phyloP scores from a whole-genome alignment of 2,113 vertebrate genomes.

The Choloepus hoffmanni region DNA sequence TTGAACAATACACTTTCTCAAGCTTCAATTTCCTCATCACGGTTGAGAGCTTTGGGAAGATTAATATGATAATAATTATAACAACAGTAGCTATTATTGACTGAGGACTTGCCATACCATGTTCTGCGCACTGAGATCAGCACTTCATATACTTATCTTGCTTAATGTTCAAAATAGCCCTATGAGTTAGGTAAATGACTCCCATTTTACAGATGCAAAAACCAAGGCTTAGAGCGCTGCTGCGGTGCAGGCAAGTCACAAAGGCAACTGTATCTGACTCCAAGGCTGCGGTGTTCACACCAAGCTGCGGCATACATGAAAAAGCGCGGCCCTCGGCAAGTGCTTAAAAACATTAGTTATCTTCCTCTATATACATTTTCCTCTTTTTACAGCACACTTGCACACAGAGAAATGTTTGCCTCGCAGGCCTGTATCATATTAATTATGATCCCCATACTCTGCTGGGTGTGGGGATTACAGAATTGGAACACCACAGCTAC shows the following conservation, averaged over 20 bases:
- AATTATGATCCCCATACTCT: neutral
- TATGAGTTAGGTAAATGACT: neutral
- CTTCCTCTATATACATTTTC: conserved; percentile 1
- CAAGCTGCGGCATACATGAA: neutral
- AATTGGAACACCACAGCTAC: neutral
- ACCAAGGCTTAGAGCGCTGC: neutral
- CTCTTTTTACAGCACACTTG: conserved; percentile 17
- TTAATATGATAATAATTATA: neutral
- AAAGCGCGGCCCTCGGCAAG: neutral
- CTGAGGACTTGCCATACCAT: neutral
- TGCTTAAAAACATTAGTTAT: neutral
- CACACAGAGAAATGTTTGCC: neutral
- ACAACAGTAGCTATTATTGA: neutral
- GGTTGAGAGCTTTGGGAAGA: neutral
- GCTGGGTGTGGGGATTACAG: neutral
- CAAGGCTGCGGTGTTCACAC: neutral
- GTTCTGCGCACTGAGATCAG: neutral
- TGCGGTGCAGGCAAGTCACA: neutral
- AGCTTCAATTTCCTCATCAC: neutral
- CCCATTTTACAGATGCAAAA: conserved; percentile 26
- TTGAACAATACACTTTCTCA: neutral
- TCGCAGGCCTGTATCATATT: neutral
- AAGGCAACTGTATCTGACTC: neutral
- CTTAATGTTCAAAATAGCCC: neutral
- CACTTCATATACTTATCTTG: neutral